phyloP scores from a whole-genome alignment of 2,113 vertebrate species.

The Dasyurus viverrinus region DNA sequence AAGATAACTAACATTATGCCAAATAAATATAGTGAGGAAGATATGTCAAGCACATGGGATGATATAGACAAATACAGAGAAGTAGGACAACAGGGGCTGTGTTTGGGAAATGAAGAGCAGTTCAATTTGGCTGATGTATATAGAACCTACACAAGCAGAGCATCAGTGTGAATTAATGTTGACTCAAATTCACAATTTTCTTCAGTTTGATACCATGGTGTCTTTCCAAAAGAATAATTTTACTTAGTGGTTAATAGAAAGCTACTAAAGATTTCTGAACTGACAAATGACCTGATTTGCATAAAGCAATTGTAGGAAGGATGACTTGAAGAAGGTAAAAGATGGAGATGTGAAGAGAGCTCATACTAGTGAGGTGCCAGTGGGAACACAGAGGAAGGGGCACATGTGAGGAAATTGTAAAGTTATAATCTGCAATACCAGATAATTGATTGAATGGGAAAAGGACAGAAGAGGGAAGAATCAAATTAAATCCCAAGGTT shows the following conservation, averaged over 20 bases:
- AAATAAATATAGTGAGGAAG: not conserved
- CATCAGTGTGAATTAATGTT: not conserved
- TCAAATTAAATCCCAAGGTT: not conserved
- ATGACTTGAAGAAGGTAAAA: not conserved
- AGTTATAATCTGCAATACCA: not conserved
- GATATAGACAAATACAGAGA: not conserved
- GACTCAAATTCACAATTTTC: not conserved
- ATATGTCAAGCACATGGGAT: not conserved
- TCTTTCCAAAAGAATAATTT: not conserved
- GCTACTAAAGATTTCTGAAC: not conserved
- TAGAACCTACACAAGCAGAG: not conserved
- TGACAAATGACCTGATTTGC: not conserved
- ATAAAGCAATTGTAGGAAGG: not conserved
- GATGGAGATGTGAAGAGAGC: not conserved
- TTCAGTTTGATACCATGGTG: not conserved
- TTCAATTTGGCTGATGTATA: not conserved
- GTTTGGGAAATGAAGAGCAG: not conserved
- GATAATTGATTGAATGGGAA: not conserved
- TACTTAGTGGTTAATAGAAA: not conserved
- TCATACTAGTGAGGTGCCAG: not conserved
- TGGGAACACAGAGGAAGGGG: not conserved
- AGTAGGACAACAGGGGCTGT: not conserved
- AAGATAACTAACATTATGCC: not conserved
- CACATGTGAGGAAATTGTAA: not conserved
- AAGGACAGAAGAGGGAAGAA: not conserved